Evolutionary conservation across 2,113 vertebrate species (phyloP), one percentile per base, ranked within the genome.

Genomic region (Ovis aries): DNA sequence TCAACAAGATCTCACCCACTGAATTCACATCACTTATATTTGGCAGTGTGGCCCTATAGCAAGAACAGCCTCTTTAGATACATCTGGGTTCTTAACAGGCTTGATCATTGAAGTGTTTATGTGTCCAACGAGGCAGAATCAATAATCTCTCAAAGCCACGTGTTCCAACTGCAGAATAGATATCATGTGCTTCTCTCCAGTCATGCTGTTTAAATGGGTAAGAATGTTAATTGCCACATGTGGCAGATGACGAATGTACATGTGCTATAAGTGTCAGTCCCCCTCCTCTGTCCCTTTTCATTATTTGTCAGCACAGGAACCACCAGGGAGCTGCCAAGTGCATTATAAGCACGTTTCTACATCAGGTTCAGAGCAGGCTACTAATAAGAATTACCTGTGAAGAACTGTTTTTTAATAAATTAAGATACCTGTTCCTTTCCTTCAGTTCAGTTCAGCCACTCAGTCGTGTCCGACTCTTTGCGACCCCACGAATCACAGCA

Each of bases 271-370:
- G 16, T 29, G 1, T 62, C 23, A 5, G 2, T 27, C 36, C 9
- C 15, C 12, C 0, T 50, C 11, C 9, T 48, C 8, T 33, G 1
- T 29, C 3, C 3, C 6, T 74, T 33, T 67, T 27, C 36, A 36
- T 48, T 11, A 15, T n/a, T 25, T 19, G 0, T 91, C 19, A 57
- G 21, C 13, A 6, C 3, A 15, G 29, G 40, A 45, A 50, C 16
- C 9, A 60, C 0, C 1, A 11, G 7, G n/a, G 25, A n/a, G 14
- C 19, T 60, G 9, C 62, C 21, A 8, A 57, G 11, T 6, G 0
- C 3, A 3, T 10, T 64, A 53, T 15, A 33, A 57, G 7, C 23
- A 31, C 17, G 3, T 43, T 43, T 48, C 77, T 78, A 12, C 16
- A 74, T 11, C 25, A 5, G 45, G 27, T 77, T 77, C 11, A 60